Conservation (phyloP, 2,113 vertebrate genomes). For the Mionectes macconnelli region DNA sequence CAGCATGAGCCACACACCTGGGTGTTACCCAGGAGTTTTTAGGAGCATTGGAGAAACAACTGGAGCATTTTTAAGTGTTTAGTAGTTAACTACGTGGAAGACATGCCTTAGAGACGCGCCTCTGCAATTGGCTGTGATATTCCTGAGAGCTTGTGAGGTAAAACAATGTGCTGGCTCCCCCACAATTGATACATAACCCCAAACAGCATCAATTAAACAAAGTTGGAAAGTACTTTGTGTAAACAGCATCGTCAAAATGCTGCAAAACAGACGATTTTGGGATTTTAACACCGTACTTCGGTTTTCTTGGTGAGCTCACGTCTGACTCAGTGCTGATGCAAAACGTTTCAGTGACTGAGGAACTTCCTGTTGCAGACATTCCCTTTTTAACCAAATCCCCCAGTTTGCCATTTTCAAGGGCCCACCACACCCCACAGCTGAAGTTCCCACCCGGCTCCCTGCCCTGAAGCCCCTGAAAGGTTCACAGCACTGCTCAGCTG, state of each 20-base stretch:
- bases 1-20: accelerated
- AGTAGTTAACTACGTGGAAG: not conserved
- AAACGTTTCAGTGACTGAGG: not conserved
- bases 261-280: accelerated
- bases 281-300: accelerated
- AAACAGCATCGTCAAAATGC: accelerated
- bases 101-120: accelerated
- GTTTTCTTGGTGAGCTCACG: not conserved
- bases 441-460: not conserved
- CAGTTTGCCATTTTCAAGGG: not conserved
- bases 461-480: slow-evolving; percentile 3
- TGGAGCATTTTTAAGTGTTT: not conserved
- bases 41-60: not conserved
- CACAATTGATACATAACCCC: accelerated
- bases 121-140: not conserved
- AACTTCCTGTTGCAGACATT: not conserved
- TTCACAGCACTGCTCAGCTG: slow-evolving; percentile 65
- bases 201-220: accelerated
- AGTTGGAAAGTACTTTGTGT: accelerated
- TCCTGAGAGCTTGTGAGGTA: accelerated
- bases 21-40: accelerated
- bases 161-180: not conserved
- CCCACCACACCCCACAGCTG: not conserved
- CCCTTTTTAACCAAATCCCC: not conserved
- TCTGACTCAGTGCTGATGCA: accelerated